These are phyloP conservation scores for Cataglyphis hispanica DNA, from an alignment of 1,140 invertebrate species.

Conservation along the genomic window DNA sequence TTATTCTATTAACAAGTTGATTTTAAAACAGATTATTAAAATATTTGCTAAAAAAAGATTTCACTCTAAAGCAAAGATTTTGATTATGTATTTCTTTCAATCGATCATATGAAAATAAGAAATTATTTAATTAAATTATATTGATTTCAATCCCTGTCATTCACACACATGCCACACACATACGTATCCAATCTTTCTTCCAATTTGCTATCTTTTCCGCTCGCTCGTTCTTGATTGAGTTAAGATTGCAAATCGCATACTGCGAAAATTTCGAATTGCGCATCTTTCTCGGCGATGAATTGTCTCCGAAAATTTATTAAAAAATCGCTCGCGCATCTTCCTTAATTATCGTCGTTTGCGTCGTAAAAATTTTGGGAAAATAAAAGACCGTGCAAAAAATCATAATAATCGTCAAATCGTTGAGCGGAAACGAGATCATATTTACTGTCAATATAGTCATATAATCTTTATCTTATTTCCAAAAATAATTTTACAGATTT, in stretches of 20 bases:
- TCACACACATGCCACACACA: neutral
- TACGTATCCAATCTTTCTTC: conserved; percentile 20
- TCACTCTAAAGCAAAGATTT: too few species aligned
- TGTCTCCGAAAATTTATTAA: neutral
- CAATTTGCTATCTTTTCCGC: neutral
- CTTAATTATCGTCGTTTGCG: neutral
- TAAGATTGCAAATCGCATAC: conserved; percentile 13
- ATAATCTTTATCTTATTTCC: neutral
- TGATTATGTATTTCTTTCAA: neutral
- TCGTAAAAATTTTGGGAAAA: neutral
- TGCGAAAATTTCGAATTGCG: neutral
- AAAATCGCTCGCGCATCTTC: neutral
- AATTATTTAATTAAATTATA: conserved; percentile 15
- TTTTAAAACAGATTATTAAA: neutral
- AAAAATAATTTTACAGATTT: conserved; percentile 1
- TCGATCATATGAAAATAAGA: neutral
- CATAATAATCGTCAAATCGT: neutral
- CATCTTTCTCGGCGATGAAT: conserved; percentile 12
- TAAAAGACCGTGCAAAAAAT: neutral
- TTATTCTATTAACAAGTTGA: neutral
- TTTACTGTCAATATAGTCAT: conserved; percentile 11
- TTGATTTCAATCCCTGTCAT: conserved; percentile 11
- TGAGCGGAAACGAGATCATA: neutral
- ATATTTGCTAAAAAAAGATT: neutral
- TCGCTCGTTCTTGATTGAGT: conserved; percentile 30